Conservation (phyloP, 2,113 vertebrate species). For the Nanorana parkeri region DNA sequence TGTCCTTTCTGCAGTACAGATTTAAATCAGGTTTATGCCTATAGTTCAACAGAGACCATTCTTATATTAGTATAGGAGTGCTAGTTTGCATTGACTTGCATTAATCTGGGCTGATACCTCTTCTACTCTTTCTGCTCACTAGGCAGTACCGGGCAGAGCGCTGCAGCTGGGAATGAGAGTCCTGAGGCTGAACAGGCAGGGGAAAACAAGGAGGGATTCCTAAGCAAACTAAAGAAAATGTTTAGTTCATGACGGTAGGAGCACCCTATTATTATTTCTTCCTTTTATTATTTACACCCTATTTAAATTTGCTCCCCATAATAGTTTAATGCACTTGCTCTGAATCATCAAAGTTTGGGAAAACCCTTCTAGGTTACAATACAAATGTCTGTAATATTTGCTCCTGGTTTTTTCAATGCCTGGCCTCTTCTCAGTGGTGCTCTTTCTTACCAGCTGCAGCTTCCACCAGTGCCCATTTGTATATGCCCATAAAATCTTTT, state of each 20-base stretch:
- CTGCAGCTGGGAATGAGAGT: slow-evolving; percentile 77
- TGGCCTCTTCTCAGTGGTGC: neutral
- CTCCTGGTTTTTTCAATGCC: neutral
- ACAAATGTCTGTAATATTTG: no score
- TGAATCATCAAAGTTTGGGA: neutral
- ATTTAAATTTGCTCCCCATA: neutral
- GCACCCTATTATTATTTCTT: slow-evolving; percentile 58
- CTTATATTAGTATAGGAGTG: no score
- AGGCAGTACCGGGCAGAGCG: slow-evolving; percentile 81
- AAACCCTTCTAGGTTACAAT: no score
- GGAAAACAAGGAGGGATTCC: slow-evolving; percentile 84
- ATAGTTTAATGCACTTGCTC: neutral
- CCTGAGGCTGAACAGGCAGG: slow-evolving; percentile 75
- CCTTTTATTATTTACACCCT: neutral
- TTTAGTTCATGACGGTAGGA: slow-evolving; percentile 92
- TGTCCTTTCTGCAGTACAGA: no score
- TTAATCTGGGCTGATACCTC: neutral
- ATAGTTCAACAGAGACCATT: no score
- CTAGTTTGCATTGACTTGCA: no score
- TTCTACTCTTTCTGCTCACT: slow-evolving; percentile 80
- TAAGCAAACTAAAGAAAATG: slow-evolving; percentile 92
- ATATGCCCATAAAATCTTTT: no score
- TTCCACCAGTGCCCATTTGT: neutral
- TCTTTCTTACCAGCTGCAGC: slow-evolving; percentile 11
- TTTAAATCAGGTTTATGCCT: no score